Base-by-base conservation (phyloP, 2,113 vertebrate species). In the Heliornis fulica region DNA sequence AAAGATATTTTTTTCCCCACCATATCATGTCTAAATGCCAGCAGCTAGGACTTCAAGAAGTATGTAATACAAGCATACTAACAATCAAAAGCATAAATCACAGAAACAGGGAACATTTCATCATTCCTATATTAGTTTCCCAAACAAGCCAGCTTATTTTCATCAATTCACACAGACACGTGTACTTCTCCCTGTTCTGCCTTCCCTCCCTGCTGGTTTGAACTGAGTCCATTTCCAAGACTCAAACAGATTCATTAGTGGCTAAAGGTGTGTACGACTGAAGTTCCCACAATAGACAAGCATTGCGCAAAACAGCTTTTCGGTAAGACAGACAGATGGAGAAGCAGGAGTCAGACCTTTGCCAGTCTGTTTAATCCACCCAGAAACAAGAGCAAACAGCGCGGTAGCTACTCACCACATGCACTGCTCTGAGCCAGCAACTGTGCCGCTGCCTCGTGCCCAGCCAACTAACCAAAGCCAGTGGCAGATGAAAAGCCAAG, bases 331-430 rank as follows among this genome's bases (percentile, higher is more conserved):
- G 34, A 75, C 0, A 0, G 31, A 48, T 25, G 38, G 63, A 60
- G 29, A 5, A 16, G 50, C 8, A 78, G 53, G 25, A 79, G 31
- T 8, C 34, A 68, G 17, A 80, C 17, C n/a, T 75, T 8, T 17
- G 16, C n/a, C 53, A 13, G n/a, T 38, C 79, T 72, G 56, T 46
- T 56, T 72, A 86, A 83, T 9, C 29, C 36, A 40, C 23, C 13
- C 63, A 65, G 40, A 83, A 43, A 56, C 13, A 56, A 45, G 56
- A 38, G 26, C 25, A 0, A 3, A 41, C 13, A 29, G 65, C 5
- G 2, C 0, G 0, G 20, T 5, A 26, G 11, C 34, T 4, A 12
- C 8, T 53, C 46, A 90, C 41, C 34, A 70, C 15, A 15, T 0
- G 0, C 4, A 4, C 20, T 8, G 8, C 21, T 53, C 36, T 16